Evolutionary conservation across 2,797 vertebrate genomes (phyloP).

Genomic region (Muscicapa comitata): DNA sequence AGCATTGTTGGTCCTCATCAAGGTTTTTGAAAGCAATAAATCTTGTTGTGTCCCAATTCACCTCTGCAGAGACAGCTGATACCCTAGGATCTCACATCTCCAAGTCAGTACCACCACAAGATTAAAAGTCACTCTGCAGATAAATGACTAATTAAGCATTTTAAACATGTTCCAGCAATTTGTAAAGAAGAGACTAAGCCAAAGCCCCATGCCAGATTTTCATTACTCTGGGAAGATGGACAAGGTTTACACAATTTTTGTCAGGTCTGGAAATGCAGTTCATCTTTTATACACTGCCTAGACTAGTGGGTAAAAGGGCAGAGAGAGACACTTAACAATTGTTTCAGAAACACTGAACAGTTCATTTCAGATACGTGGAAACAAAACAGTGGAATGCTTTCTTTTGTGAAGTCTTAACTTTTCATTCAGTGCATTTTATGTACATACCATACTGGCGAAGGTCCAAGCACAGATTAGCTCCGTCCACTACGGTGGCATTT

Average conservation of each 20-base stretch:
- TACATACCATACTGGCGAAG: slow-evolving; percentile 93
- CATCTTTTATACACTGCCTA: background rate
- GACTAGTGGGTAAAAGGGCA: background rate
- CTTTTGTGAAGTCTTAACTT: background rate
- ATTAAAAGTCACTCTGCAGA: background rate
- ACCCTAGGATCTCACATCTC: background rate
- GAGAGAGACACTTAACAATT: background rate
- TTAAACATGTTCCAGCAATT: background rate
- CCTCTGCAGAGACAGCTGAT: background rate
- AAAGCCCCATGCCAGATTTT: background rate
- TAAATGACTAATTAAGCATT: background rate
- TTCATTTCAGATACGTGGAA: background rate
- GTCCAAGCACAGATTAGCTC: slow-evolving; percentile 89
- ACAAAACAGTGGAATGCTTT: background rate
- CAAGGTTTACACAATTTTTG: background rate
- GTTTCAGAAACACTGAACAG: background rate
- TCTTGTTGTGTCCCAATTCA: background rate
- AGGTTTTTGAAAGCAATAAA: background rate
- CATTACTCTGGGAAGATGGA: background rate
- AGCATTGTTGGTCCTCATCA: background rate
- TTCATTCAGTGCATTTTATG: background rate
- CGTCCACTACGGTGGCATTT: slow-evolving; percentile 87
- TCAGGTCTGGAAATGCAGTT: background rate
- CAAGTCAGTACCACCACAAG: background rate
- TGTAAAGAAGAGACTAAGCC: background rate